These are phyloP conservation scores for Orthonyx spaldingii DNA, from an alignment of 2,113 vertebrate genomes.

Conservation along the genomic window DNA sequence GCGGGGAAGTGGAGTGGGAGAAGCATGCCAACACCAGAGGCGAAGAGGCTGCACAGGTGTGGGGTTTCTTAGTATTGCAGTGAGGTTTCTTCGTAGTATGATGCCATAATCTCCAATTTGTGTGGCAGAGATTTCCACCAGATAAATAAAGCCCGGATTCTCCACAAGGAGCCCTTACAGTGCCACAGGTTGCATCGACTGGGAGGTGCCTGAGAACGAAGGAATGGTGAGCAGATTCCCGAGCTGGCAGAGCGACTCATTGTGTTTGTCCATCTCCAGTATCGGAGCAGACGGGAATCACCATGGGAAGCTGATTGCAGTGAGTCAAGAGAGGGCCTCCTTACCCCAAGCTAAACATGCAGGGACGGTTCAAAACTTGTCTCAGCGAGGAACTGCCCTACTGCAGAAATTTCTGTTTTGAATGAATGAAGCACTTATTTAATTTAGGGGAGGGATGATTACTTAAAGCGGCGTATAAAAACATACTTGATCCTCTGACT, in stretches of 20 bases:
- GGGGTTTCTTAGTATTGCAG: neutral
- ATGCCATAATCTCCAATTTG: neutral
- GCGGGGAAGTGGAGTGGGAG: neutral
- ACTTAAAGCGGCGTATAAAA: neutral
- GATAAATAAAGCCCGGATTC: neutral
- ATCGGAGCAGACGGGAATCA: neutral
- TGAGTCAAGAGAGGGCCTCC: neutral
- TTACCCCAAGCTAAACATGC: neutral
- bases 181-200: neutral
- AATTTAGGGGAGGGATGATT: neutral
- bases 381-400: neutral
- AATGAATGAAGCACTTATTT: neutral
- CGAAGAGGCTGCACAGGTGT: neutral
- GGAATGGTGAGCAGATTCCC: neutral
- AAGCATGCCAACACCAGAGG: no score
- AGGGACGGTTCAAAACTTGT: neutral
- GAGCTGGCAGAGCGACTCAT: accelerated
- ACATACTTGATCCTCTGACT: neutral
- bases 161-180: neutral
- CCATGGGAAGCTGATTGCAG: neutral
- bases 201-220: neutral
- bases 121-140: neutral
- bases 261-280: neutral
- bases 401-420: neutral
- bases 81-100: neutral